A percentile compares a stretch with the other conserved stretches of the same genome.
Conservation (phyloP, 2,797 vertebrate genomes). For the Champsocephalus gunnari region DNA sequence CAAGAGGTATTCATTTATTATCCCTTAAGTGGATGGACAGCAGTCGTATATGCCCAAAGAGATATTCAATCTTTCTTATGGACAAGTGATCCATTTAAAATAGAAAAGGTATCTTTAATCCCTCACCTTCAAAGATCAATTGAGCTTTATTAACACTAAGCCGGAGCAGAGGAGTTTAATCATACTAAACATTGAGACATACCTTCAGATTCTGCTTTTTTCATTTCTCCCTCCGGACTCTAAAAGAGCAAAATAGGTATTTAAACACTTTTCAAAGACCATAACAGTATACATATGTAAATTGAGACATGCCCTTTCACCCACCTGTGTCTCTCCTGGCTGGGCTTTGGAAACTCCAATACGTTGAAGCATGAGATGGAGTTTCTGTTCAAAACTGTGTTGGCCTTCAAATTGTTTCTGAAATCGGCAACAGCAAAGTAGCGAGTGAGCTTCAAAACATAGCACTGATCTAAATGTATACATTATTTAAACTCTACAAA, state of each 20-base stretch:
- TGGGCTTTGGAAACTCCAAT: conserved; percentile 93
- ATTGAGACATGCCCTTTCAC: conserved; percentile 28
- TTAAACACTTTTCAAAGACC: conserved; percentile 12
- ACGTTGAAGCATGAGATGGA: conserved; percentile 96
- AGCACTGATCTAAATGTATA: background rate
- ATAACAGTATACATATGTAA: background rate
- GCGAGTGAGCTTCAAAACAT: background rate
- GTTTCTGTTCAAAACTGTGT: conserved; percentile 93
- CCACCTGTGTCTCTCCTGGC: conserved; percentile 85
- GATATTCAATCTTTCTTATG: conserved; percentile 31
- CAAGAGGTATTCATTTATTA: conserved; percentile 12
- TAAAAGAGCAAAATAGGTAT: conserved; percentile 52
- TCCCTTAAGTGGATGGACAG: conserved; percentile 5
- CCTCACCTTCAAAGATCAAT: conserved; percentile 34
- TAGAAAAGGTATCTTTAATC: conserved; percentile 28
- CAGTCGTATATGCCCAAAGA: conserved; percentile 15
- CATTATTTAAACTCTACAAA: background rate
- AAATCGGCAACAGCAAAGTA: conserved; percentile 45
- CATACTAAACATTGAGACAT: conserved; percentile 35
- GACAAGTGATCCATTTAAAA: conserved; percentile 13
- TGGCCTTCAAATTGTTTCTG: conserved; percentile 92
- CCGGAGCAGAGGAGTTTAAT: conserved; percentile 28
- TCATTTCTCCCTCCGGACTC: conserved; percentile 83
- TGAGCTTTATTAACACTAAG: conserved; percentile 30
- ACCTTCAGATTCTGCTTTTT: conserved; percentile 85